Percentiles rank a stretch among this genome's conserved stretches.
phyloP scores from a whole-genome alignment of 2,797 vertebrate genomes.

The Halcyon smyrnensis region DNA sequence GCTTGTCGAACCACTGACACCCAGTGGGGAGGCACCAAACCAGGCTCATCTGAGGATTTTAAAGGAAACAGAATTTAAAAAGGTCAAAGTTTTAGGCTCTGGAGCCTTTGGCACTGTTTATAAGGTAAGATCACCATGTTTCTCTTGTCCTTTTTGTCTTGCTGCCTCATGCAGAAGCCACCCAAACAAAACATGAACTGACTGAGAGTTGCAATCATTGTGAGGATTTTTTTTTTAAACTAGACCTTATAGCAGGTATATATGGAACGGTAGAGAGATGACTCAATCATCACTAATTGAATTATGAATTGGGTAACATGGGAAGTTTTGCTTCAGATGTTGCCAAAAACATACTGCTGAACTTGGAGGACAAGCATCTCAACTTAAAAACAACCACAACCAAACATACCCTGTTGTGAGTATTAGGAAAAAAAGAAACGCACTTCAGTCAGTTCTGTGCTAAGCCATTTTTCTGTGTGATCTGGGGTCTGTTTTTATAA shows the following conservation, averaged over 20 bases:
- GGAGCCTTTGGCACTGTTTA: conserved; percentile 98
- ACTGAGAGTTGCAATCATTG: not conserved
- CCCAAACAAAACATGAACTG: not conserved
- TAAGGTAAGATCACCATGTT: conserved; percentile 83
- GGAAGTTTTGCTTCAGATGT: not conserved
- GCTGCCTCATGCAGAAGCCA: not conserved
- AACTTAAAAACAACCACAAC: not conserved
- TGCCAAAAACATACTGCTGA: not conserved
- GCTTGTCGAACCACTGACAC: conserved; percentile 96
- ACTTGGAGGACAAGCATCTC: not conserved
- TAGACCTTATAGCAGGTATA: not conserved
- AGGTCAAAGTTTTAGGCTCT: conserved; percentile 95
- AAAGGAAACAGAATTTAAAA: conserved; percentile 97
- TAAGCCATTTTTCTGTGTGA: not conserved
- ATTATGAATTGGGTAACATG: not conserved
- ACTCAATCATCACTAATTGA: not conserved
- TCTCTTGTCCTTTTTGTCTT: not conserved
- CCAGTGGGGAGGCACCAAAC: conserved; percentile 96
- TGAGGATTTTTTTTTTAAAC: not conserved
- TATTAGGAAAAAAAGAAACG: not conserved
- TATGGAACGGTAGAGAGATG: not conserved
- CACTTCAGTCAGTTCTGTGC: not conserved
- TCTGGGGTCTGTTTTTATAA: not conserved
- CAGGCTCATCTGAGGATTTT: conserved; percentile 95
- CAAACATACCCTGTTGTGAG: not conserved